A percentile compares a stretch with the other conserved stretches of the same genome.
phyloP scores from a whole-genome alignment of 2,797 vertebrate genomes.

The Ptychobarbus kaznakovi region DNA sequence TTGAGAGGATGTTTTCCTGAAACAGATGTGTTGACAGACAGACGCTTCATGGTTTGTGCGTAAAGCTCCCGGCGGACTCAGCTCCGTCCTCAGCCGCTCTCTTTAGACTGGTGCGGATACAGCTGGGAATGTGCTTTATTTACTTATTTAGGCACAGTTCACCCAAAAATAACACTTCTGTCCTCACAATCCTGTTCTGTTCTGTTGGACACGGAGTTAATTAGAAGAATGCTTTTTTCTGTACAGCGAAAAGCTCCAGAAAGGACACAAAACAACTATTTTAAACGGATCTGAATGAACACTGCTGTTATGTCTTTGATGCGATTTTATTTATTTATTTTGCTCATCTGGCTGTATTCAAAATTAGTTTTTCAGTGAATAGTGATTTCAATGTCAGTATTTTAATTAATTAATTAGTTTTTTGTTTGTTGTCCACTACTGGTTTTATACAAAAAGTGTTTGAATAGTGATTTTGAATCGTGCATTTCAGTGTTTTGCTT shows the following conservation, averaged over 20 bases:
- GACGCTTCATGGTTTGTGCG: conserved; percentile 71
- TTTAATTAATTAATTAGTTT: too few species aligned
- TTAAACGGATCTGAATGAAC: too few species aligned
- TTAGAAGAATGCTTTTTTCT: not conserved
- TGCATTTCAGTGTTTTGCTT: too few species aligned
- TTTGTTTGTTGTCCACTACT: not conserved
- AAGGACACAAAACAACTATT: not conserved
- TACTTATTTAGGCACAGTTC: not conserved
- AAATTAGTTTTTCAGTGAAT: not conserved
- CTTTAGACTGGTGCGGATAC: conserved; percentile 72
- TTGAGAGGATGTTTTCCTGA: conserved; percentile 50
- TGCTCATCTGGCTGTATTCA: not conserved
- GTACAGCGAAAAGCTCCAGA: not conserved
- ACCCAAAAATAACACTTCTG: not conserved
- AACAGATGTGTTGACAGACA: conserved; percentile 78
- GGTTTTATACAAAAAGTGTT: not conserved
- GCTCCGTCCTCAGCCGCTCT: conserved; percentile 59
- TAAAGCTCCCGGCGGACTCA: conserved; percentile 52
- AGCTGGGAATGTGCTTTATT: conserved; percentile 9
- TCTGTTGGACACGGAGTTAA: not conserved
- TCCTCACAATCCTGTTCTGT: not conserved
- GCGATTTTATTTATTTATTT: not conserved
- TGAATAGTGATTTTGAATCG: not conserved
- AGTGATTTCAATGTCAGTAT: not conserved
- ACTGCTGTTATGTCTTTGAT: not conserved